phyloP scores from a whole-genome alignment of 2,113 vertebrate genomes.

The Oryzias javanicus region DNA sequence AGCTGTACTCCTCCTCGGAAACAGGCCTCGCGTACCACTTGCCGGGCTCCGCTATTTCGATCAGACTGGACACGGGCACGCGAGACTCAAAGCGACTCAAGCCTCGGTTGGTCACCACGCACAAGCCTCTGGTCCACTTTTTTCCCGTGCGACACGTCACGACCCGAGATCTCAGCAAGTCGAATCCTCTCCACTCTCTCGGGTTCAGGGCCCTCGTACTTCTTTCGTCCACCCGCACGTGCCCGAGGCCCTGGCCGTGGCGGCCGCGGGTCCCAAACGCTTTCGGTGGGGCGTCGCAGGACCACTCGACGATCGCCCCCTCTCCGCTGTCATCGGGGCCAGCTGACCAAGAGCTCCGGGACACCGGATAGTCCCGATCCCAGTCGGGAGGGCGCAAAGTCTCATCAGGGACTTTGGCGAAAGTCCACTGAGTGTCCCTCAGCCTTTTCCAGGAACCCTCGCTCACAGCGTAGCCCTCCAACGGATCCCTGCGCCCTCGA shows the following conservation, averaged over 20 bases:
- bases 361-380: background rate
- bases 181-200: background rate
- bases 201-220: background rate
- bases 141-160: background rate
- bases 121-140: constrained; percentile 8
- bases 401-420: background rate
- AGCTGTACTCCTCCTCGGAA: no score
- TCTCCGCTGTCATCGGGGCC: background rate
- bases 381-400: background rate
- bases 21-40: background rate
- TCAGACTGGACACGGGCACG: background rate
- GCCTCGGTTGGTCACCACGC: constrained; percentile 11
- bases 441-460: background rate
- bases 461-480: background rate
- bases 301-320: background rate
- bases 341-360: background rate
- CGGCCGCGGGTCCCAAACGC: background rate
- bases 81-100: background rate
- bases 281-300: background rate
- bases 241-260: background rate
- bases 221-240: background rate
- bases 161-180: background rate
- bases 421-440: background rate
- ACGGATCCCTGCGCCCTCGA: background rate
- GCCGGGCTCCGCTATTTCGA: background rate